phyloP scores from a whole-genome alignment of 2,113 vertebrate genomes.

The Cinclus mexicanus region DNA sequence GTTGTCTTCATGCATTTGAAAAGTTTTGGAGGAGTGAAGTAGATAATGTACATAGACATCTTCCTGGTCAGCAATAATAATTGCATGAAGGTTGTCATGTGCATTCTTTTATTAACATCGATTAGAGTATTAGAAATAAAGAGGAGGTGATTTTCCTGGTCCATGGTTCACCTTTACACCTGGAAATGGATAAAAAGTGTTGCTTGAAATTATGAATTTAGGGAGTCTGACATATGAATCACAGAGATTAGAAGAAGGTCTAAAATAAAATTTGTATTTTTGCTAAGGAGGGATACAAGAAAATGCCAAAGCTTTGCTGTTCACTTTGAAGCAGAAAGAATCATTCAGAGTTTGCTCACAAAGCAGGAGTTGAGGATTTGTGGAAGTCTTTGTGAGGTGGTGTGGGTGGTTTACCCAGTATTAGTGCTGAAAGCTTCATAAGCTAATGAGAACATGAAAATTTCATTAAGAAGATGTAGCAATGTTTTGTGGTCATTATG shows the following conservation, averaged over 20 bases:
- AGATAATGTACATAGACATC: background rate
- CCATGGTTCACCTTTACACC: background rate
- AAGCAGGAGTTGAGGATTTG: background rate
- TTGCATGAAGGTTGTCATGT: background rate
- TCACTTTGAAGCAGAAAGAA: background rate
- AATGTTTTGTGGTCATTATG: background rate
- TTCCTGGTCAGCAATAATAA: background rate
- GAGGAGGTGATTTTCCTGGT: background rate
- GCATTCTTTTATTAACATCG: background rate
- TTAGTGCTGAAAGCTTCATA: background rate
- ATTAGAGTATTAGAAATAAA: conserved; percentile 1
- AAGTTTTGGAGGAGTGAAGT: background rate
- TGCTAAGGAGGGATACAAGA: background rate
- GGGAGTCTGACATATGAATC: conserved; percentile 31
- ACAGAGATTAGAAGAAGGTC: background rate
- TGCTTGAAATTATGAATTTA: conserved; percentile 4
- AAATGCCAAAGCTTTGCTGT: conserved; percentile 6
- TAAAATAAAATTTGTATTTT: conserved; percentile 34
- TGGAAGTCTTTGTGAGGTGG: background rate
- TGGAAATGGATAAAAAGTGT: background rate
- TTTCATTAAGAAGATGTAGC: background rate
- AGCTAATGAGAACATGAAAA: background rate
- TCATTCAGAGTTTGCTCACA: background rate
- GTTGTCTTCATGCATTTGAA: background rate
- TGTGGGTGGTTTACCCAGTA: background rate